phyloP scores from a whole-genome alignment of 2,888 invertebrate genomes.

The Habroteleia sp. region DNA sequence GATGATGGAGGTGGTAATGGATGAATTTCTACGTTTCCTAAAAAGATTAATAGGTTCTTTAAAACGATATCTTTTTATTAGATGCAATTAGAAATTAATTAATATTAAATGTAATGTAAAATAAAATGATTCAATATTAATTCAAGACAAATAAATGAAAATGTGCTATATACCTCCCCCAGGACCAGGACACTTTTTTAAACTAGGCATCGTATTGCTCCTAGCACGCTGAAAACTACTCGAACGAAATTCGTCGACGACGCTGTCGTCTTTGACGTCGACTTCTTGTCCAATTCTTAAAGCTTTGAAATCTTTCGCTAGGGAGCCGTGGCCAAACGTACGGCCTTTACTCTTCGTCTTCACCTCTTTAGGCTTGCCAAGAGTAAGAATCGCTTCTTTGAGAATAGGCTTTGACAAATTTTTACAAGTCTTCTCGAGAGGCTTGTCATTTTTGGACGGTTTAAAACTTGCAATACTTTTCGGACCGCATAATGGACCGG shows the following conservation, averaged over 20 bases:
- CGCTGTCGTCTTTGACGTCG: constrained; percentile 75
- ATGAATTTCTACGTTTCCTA: too few species aligned
- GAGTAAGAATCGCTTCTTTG: constrained; percentile 76
- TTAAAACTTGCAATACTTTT: constrained; percentile 77
- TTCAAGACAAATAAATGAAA: too few species aligned
- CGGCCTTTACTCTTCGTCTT: constrained; percentile 65
- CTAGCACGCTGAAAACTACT: constrained; percentile 77
- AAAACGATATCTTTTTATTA: too few species aligned
- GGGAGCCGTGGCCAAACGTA: constrained; percentile 75
- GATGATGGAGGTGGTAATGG: constrained; percentile 70
- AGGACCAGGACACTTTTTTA: constrained; percentile 76
- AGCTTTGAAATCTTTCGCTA: constrained; percentile 76
- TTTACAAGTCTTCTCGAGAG: constrained; percentile 70
- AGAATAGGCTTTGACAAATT: constrained; percentile 70
- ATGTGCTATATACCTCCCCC: constrained; percentile 69
- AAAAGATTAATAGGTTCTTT: too few species aligned
- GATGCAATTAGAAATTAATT: too few species aligned
- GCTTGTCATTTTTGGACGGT: constrained; percentile 73
- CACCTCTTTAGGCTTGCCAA: constrained; percentile 71
- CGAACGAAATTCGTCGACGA: constrained; percentile 71
- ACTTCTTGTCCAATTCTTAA: constrained; percentile 72
- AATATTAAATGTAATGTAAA: too few species aligned
- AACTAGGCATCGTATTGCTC: constrained; percentile 79
- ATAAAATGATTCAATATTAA: too few species aligned
- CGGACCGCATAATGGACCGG: constrained; percentile 68